phyloP scores from a whole-genome alignment of 2,888 invertebrate genomes.

The Eristalinus aeneus region DNA sequence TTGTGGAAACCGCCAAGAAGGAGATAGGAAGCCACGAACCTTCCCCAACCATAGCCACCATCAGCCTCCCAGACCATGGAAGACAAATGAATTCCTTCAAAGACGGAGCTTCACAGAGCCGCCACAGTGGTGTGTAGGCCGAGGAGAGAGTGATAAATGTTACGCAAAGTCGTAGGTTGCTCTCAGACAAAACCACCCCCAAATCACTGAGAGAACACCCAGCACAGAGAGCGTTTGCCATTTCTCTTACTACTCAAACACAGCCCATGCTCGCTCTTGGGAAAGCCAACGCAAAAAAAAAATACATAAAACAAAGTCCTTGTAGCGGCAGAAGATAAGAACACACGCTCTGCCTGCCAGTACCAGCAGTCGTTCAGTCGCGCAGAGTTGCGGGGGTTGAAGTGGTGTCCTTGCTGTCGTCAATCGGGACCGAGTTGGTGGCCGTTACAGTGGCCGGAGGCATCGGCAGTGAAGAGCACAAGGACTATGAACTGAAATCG shows the following conservation, averaged over 20 bases:
- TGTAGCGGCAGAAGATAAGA: slow-evolving; percentile 51
- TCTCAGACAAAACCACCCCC: background rate
- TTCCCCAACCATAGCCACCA: background rate
- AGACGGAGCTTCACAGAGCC: slow-evolving; percentile 39
- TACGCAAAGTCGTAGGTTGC: background rate
- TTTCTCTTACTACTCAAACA: slow-evolving; percentile 17
- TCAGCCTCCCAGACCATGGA: background rate
- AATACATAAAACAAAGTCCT: slow-evolving; percentile 28
- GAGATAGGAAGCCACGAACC: background rate
- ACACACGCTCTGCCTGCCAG: background rate
- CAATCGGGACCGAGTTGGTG: slow-evolving; percentile 24
- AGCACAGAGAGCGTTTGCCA: slow-evolving; percentile 6
- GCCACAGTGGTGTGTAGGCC: slow-evolving; percentile 9
- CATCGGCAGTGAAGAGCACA: background rate
- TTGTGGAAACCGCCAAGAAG: slow-evolving; percentile 38
- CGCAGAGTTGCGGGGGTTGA: slow-evolving; percentile 49
- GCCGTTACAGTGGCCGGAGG: background rate
- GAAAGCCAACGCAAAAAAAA: slow-evolving; percentile 21
- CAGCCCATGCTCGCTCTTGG: slow-evolving; percentile 17
- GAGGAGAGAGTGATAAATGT: slow-evolving; percentile 49
- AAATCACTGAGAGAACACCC: slow-evolving; percentile 5
- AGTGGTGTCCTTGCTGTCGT: slow-evolving; percentile 60
- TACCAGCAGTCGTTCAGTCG: slow-evolving; percentile 8
- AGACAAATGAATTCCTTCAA: slow-evolving; percentile 41
- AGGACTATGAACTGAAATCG: slow-evolving; percentile 16